Base-by-base conservation (phyloP, 2,888 invertebrate species). In the Chalcis sispes region DNA sequence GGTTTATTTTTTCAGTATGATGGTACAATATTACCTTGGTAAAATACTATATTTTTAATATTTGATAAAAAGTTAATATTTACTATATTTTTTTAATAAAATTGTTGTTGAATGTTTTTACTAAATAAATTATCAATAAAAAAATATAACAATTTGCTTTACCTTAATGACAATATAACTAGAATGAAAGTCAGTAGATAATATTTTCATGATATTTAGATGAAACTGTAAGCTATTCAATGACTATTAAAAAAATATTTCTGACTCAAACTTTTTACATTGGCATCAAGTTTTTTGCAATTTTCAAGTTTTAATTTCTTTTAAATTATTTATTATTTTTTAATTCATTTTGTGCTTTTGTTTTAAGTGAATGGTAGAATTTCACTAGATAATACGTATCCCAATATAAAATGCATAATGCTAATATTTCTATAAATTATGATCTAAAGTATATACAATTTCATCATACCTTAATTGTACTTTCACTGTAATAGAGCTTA, bases 1-100 rank as follows among this genome's bases (percentile, higher is more conserved):
- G 97, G 97, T 0, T 91, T 92, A 71, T 96, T 96, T 86, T 89
- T 94, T 78, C 94, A 95, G 83, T 94, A 93, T 83, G 93, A 95
- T 87, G 96, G 97, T 8, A 90, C 91, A 80, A 89, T 90, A 82
- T 84, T 96, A 80, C 92, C 92, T 2, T 96, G 96, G 96, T 96
- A 90, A 89, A 77, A 7, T 13, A 15, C 3, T 48, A 15, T 13
- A 27, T 56, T 4, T 40, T 61, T 8, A 29, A 40, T 32, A 7
- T n/a, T 46, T 54, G 13, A 36, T 54, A 46, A 32, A 48, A 42
- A 27, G 29, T n/a, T n/a, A n/a, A n/a, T n/a, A n/a, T n/a, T n/a
- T n/a, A 1, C 15, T 2, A 29, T 58, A 48, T 23, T 40, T 42
- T 20, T 48, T 32, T 25, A 46, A 15, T 10, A 25, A 66, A 36